Base-by-base conservation (phyloP, 2,797 vertebrate genomes). In the Enteromius mattozi region DNA sequence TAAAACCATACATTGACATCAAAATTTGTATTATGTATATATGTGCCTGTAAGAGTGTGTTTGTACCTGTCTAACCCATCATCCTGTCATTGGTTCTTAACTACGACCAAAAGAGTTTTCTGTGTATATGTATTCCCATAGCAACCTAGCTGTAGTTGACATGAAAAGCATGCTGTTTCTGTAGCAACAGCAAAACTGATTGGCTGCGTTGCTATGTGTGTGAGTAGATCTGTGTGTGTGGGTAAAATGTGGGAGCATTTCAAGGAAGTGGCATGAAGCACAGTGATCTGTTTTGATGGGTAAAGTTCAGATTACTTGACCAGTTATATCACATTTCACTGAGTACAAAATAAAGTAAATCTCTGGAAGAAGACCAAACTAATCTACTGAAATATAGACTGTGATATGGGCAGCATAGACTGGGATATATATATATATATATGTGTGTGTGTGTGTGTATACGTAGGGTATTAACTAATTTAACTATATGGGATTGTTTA, bases 111-210 rank as follows among this genome's bases (percentile, higher is more conserved):
- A 94, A 95, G 95, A 97, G 96, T 94, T 94, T 96, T 88, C 96
- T 95, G 96, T 98, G 97, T 98, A 95, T 98, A 97, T 92, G 94
- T 92, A 95, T 97, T 95, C 93, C 97, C 96, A 96, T 98, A 94
- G 96, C 95, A 96, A 97, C 95, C 87, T 91, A 94, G 94, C 95
- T 96, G 96, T 96, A 96, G 96, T 97, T 98, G 96, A 96, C 97
- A 96, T 95, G 94, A 95, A 97, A 97, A 97, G 96, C 96, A 97
- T 96, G 96, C 94, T 95, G 97, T 97, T 97, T 95, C 97, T 96
- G 88, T 96, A 95, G 97, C 95, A 97, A 97, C 96, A 16, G 95
- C 95, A 96, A 97, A 96, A 96, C 95, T 95, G 96, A 96, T 97
- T 92, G 71, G 61, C 80, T 80, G 78, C 37, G 70, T 80, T 85